Conservation (phyloP, 2,888 invertebrate genomes). For the Andrena fulva region DNA sequence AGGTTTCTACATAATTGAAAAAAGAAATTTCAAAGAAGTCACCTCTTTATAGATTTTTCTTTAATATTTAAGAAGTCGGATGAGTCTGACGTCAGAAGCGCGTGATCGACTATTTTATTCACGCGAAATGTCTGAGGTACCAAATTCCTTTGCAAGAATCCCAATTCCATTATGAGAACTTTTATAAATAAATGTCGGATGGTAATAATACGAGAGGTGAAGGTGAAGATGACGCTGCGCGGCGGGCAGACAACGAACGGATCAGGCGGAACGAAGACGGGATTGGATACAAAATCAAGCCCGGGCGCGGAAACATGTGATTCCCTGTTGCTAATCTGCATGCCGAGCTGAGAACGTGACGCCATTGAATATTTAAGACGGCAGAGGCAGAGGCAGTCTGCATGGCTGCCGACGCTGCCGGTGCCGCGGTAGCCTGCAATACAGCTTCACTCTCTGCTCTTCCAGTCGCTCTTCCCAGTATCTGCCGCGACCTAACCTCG, state of each 20-base stretch:
- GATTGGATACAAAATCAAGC: constrained; percentile 78
- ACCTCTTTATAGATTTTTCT: not conserved
- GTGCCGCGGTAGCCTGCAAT: constrained; percentile 34
- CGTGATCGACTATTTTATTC: not conserved
- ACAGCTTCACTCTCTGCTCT: constrained; percentile 23
- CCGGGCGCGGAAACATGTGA: constrained; percentile 77
- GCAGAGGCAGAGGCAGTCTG: constrained; percentile 54
- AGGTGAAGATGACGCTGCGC: not conserved
- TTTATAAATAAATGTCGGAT: constrained; percentile 27
- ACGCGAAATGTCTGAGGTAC: not conserved
- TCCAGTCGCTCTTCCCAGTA: constrained; percentile 55
- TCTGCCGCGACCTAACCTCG: constrained; percentile 73
- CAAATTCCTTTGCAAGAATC: not conserved
- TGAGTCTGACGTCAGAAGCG: not conserved
- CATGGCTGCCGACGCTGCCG: constrained; percentile 58
- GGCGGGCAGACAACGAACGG: constrained; percentile 4
- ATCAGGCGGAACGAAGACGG: constrained; percentile 41
- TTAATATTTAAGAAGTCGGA: not conserved
- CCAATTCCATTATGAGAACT: not conserved
- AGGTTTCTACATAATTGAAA: not conserved
- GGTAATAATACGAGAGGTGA: not conserved
- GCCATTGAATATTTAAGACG: constrained; percentile 84
- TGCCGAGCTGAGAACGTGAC: constrained; percentile 82
- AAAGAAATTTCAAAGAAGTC: not conserved
- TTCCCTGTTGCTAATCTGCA: constrained; percentile 82